These are phyloP conservation scores for Acanthococcus lagerstroemiae DNA, from an alignment of 2,888 invertebrate genomes.

Conservation along the genomic window DNA sequence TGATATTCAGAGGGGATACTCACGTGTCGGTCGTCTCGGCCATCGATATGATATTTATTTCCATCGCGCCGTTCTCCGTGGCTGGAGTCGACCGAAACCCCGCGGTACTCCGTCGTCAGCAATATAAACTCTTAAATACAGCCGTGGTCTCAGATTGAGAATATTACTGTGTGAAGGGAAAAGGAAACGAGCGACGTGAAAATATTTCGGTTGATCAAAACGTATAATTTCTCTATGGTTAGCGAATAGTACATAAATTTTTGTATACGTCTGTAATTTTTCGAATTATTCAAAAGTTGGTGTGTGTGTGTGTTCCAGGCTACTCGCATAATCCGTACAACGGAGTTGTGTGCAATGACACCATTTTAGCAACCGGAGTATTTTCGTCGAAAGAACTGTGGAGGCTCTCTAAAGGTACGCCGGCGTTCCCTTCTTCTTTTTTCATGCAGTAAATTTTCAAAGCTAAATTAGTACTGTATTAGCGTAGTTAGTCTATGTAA, in stretches of 20 bases:
- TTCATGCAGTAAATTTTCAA: slow-evolving; percentile 29
- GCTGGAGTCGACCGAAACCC: no score
- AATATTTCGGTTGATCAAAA: slow-evolving; percentile 30
- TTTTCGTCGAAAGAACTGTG: slow-evolving; percentile 99
- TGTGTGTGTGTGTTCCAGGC: slow-evolving; percentile 46
- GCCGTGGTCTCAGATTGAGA: no score
- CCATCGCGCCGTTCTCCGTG: no score
- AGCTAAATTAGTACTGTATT: neutral
- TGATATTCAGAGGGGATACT: no score
- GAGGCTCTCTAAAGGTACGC: slow-evolving; percentile 89
- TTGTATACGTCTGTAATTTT: slow-evolving; percentile 5
- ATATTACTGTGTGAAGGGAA: slow-evolving; percentile 19
- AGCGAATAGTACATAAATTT: slow-evolving; percentile 20
- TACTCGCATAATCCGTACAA: slow-evolving; percentile 93
- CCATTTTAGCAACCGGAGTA: slow-evolving; percentile 98
- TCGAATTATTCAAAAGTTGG: slow-evolving; percentile 14
- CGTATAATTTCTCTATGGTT: slow-evolving; percentile 9
- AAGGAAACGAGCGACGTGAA: neutral
- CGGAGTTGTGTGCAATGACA: slow-evolving; percentile 97
- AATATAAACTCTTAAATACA: no score
- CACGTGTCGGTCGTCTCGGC: no score
- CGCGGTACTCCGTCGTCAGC: no score
- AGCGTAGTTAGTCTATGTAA: neutral
- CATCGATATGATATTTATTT: no score
- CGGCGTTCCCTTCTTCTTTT: slow-evolving; percentile 18